Base-by-base conservation (phyloP, 2,113 vertebrate genomes). In the Tetraodon nigroviridis region DNA sequence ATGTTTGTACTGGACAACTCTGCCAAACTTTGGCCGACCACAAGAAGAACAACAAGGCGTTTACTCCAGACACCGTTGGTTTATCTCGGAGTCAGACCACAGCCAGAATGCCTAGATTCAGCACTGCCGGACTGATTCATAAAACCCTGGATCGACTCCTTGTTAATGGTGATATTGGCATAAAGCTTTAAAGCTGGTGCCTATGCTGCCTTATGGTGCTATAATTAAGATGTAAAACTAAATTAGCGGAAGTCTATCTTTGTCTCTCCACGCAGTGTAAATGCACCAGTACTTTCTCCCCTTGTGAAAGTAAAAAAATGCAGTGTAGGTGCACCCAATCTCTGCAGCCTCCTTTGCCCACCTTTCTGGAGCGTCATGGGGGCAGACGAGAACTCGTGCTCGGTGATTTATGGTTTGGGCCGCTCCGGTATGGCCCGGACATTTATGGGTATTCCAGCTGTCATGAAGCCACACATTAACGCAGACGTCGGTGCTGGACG, bases 361-460 rank as follows among this genome's bases (percentile, higher is more conserved):
- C 54, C 75, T 72, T 62, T 58, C 51, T 55, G 49, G 2, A 37
- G 53, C 67, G 59, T 72, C 62, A 57, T 54, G 49, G 66, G 67
- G 74, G 63, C 41, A n/a, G 50, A 61, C 61, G 53, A 64, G 61
- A 82, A 71, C 71, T 64, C 60, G 46, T 10, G 19, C 24, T 1
- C 17, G 51, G 4, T 79, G 75, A 82, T 84, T 80, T 73, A 75
- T 17, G 17, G 41, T 78, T 71, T 59, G 32, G 53, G 58, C 73
- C 51, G 75, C 55, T 22, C 55, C 47, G 52, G 51, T 17, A 54
- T 51, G 61, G 40, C 47, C 73, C 5, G 16, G 70, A 73, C 71
- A 40, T 84, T 86, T 84, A 84, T 82, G 71, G 64, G 77, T 80
- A 82, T 84, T 84, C 77, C 81, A 73, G 32, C 68, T 60, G 61